Evolutionary conservation across 2,888 invertebrate species (phyloP).

Genomic region (Pandemis heparana): DNA sequence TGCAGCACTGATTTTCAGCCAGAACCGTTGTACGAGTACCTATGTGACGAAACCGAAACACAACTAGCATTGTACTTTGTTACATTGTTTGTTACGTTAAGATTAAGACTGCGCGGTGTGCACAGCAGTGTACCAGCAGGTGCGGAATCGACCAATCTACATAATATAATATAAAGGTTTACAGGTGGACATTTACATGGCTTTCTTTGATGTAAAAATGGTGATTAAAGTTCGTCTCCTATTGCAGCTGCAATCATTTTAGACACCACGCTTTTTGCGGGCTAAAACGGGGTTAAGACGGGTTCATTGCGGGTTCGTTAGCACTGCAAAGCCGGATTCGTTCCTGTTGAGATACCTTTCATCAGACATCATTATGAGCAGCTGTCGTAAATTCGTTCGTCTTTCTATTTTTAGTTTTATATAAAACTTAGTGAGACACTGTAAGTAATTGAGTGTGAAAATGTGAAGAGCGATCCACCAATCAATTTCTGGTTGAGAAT

Average conservation of each 20-base stretch:
- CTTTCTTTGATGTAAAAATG: neutral
- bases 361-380: neutral
- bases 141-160: no score
- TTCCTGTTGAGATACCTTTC: conserved; percentile 20
- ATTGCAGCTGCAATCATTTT: neutral
- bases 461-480: neutral
- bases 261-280: conserved; percentile 5
- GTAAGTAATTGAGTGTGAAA: neutral
- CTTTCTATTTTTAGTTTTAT: no score
- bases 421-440: no score
- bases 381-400: neutral
- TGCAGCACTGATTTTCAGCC: no score
- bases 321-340: conserved; percentile 18
- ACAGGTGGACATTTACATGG: neutral
- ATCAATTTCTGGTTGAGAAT: no score
- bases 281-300: conserved; percentile 22
- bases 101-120: no score
- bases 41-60: no score
- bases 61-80: no score
- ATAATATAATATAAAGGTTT: no score
- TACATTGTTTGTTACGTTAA: no score
- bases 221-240: neutral
- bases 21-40: no score
- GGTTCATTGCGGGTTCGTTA: conserved; percentile 34
- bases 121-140: no score